Evolutionary conservation across 1,140 invertebrate species (phyloP).

Genomic region (Lanistes nyassanus): DNA sequence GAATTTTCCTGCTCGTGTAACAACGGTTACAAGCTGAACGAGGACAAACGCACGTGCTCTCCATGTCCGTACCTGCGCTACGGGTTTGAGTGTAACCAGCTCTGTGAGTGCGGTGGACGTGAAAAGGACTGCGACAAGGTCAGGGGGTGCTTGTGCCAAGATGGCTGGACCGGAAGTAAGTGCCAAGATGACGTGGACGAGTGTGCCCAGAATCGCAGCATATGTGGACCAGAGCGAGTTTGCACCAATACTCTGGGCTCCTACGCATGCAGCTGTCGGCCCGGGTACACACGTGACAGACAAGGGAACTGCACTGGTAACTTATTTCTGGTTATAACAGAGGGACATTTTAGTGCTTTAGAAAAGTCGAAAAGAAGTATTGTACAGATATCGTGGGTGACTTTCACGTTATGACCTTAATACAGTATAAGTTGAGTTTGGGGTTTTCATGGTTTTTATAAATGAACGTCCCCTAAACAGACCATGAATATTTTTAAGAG

Average conservation of each 20-base stretch:
- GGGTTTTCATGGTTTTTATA: no score
- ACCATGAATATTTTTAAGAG: no score
- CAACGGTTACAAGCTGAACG: constrained; percentile 23
- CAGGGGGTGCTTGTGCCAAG: constrained; percentile 32
- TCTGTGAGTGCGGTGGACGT: not conserved
- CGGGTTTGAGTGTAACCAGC: not conserved
- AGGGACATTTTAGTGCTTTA: not conserved
- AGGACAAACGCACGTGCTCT: not conserved
- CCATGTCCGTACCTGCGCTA: not conserved
- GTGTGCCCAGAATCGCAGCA: constrained; percentile 15
- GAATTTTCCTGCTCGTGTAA: constrained; percentile 33
- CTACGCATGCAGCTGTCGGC: not conserved
- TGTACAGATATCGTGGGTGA: not conserved
- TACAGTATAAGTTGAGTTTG: not conserved
- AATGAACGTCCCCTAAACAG: no score
- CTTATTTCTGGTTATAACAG: no score
- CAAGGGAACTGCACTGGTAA: not conserved
- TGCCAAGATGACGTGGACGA: constrained; percentile 40
- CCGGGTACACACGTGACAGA: not conserved
- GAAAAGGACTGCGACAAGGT: constrained; percentile 11
- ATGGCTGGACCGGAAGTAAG: constrained; percentile 31
- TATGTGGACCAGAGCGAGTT: not conserved
- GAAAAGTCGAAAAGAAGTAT: not conserved
- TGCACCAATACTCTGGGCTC: not conserved
- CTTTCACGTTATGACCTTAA: not conserved